Percentiles rank a stretch among this genome's conserved stretches.
Conservation (phyloP, 2,888 invertebrate genomes). For the Philereme vetulata region DNA sequence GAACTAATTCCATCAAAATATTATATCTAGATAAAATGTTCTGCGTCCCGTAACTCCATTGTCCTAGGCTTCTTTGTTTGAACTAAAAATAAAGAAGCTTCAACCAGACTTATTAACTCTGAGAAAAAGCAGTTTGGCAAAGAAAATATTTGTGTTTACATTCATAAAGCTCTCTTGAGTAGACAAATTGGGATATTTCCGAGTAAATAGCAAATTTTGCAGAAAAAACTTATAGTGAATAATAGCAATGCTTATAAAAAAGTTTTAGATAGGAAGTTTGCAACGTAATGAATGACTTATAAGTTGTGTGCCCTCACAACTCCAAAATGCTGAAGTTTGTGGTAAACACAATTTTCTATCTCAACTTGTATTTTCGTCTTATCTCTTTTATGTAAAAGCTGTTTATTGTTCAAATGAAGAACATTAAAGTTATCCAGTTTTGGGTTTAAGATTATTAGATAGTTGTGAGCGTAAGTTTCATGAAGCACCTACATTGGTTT, state of each 20-base stretch:
- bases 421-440: constrained; percentile 6
- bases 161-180: constrained; percentile 7
- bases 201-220: constrained; percentile 1
- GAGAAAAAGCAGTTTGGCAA: constrained; percentile 14
- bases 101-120: constrained; percentile 11
- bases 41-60: neutral
- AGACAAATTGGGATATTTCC: constrained; percentile 11
- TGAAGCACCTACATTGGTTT: neutral
- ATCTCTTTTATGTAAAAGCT: constrained; percentile 14
- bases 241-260: constrained; percentile 3
- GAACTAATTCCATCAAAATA: neutral
- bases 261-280: constrained; percentile 8
- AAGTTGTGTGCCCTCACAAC: constrained; percentile 1
- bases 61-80: constrained; percentile 5
- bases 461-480: neutral
- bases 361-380: constrained; percentile 12
- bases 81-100: constrained; percentile 8
- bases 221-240: neutral
- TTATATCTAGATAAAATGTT: neutral
- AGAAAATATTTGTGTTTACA: constrained; percentile 23
- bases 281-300: constrained; percentile 9
- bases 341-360: constrained; percentile 9
- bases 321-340: constrained; percentile 5
- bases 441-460: neutral
- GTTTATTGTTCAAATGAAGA: constrained; percentile 16